Percentiles rank a stretch among this genome's conserved stretches.
phyloP scores from a whole-genome alignment of 2,113 vertebrate species.

The Syngnathus scovelli region DNA sequence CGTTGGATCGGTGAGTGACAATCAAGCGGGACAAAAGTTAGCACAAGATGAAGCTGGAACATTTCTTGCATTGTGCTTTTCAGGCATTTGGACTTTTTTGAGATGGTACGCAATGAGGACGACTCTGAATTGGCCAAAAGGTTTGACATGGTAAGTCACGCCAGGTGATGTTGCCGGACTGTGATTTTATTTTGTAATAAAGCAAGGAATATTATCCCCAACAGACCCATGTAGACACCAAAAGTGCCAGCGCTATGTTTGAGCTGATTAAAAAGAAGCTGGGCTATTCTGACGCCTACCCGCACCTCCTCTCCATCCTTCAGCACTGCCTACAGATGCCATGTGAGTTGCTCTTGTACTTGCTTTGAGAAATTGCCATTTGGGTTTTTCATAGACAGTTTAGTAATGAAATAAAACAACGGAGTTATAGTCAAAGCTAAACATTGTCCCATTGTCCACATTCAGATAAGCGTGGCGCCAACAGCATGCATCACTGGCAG shows the following conservation, averaged over 20 bases:
- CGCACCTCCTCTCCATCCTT: constrained; percentile 91
- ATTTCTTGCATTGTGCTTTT: neutral
- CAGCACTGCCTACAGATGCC: constrained; percentile 97
- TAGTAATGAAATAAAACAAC: neutral
- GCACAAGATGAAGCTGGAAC: neutral
- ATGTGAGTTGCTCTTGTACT: constrained; percentile 73
- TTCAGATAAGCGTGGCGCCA: constrained; percentile 84
- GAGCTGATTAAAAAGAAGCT: constrained; percentile 91
- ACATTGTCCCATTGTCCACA: neutral
- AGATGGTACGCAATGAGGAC: constrained; percentile 97
- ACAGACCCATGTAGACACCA: constrained; percentile 91
- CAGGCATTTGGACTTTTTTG: constrained; percentile 97
- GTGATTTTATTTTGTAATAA: neutral
- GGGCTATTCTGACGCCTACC: constrained; percentile 90
- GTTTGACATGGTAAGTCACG: constrained; percentile 83
- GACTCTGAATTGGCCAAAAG: constrained; percentile 87
- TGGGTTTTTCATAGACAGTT: neutral
- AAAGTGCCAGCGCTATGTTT: constrained; percentile 95
- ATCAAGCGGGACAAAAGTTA: neutral
- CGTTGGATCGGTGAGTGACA: constrained; percentile 83
- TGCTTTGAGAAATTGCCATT: too few relatives aligned
- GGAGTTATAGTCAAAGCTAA: neutral
- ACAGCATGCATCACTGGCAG: constrained; percentile 90
- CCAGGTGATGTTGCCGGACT: neutral
- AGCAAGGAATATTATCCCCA: neutral